Base-by-base conservation (phyloP, 2,113 vertebrate genomes). In the Ceyx cyanopectus region DNA sequence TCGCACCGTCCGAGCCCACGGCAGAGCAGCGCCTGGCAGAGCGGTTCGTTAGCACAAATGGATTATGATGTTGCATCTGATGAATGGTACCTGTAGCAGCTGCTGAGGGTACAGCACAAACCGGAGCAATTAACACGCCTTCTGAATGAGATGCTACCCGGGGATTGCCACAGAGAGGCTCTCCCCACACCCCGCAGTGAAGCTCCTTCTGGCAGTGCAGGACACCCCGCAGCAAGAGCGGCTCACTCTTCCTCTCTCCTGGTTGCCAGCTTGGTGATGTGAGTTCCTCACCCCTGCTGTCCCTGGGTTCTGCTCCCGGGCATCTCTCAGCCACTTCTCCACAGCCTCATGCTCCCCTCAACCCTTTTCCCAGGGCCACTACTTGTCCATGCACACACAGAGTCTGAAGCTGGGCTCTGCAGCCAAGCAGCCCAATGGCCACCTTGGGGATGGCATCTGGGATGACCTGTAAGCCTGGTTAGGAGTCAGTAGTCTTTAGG, bases 341-440 rank as follows among this genome's bases (percentile, higher is more conserved):
- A 0, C 41, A 70, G 48, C 56, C 23, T 32, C 16, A 8, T 1
- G 1, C 13, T 57, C 43, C 50, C 23, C 26, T 53, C 53, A 30
- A 17, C 43, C 19, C 24, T 57, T 70, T 30, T 50, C 34, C 62
- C 26, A 37, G 21, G 24, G 34, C 27, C 4, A 2, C 3, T 37
- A 26, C 48, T 54, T 22, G 9, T 6, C 46, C 8, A 0, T 10
- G 45, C 45, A 15, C 45, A 14, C 4, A 0, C 4, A 0, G 24
- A 57, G 41, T 19, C 40, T 50, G 41, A 27, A 70, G 23, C 23
- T 3, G 10, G 21, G 29, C 34, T 40, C 63, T 1, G 2, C 4
- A 27, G 27, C 15, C 4, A 1, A 43, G 69, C 27, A 37, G 37
- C 46, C 11, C 56, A n/a, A 1, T 7, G 8, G 46, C n/a, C 37